Conservation (phyloP, 2,113 vertebrate genomes). For the Bolborhynchus lineola region DNA sequence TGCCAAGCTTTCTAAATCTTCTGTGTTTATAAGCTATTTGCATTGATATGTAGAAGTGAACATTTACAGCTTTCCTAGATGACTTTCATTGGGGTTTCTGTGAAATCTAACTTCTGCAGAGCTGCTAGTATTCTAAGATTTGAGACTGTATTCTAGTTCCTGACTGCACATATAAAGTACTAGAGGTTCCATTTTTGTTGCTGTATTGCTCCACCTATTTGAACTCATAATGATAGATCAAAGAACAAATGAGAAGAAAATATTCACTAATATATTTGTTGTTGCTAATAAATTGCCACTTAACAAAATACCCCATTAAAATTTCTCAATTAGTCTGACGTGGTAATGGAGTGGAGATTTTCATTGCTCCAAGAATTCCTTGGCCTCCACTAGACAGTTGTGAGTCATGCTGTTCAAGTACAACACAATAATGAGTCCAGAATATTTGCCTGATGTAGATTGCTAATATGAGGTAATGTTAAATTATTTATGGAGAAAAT, state of each 20-base stretch:
- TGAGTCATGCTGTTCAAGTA: neutral
- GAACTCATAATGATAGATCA: neutral
- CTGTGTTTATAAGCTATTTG: neutral
- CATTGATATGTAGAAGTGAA: neutral
- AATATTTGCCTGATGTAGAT: neutral
- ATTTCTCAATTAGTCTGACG: neutral
- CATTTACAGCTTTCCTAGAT: neutral
- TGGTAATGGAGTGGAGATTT: neutral
- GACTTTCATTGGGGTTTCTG: neutral
- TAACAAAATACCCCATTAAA: neutral
- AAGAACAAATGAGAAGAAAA: neutral
- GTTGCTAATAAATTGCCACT: neutral
- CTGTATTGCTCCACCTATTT: neutral
- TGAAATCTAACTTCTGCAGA: neutral
- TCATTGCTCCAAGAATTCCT: neutral
- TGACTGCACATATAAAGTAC: neutral
- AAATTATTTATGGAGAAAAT: neutral
- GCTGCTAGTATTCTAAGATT: neutral
- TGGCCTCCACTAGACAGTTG: neutral
- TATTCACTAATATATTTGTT: neutral
- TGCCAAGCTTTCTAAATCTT: neutral
- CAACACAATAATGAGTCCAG: neutral
- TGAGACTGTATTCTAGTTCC: neutral
- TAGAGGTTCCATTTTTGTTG: neutral
- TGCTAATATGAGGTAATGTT: neutral